Conservation (phyloP, 2,797 vertebrate species). For the Carduelis carduelis region DNA sequence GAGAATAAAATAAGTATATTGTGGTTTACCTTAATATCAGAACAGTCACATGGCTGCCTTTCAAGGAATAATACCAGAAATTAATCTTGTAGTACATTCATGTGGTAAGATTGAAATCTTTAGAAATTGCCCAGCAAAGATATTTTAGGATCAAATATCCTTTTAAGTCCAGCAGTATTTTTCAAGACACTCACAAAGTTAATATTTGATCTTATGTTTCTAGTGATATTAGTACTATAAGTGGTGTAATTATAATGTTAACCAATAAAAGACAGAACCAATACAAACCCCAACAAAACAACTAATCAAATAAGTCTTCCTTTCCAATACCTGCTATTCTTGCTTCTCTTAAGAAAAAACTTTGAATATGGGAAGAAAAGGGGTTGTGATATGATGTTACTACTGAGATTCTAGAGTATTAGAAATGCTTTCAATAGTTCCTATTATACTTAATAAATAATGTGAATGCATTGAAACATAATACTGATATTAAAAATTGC, state of each 20-base stretch:
- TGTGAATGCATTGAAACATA: not conserved
- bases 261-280: not conserved
- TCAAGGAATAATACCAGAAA: not conserved
- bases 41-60: constrained; percentile 1
- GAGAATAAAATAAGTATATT: not conserved
- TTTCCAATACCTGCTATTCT: not conserved
- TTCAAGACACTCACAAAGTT: not conserved
- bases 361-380: not conserved
- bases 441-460: not conserved
- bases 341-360: not conserved
- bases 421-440: not conserved
- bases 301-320: not conserved
- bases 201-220: not conserved
- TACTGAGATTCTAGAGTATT: not conserved
- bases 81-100: constrained; percentile 11
- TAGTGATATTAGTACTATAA: not conserved
- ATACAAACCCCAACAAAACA: not conserved
- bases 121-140: not conserved
- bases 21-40: not conserved
- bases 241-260: not conserved
- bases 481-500: not conserved
- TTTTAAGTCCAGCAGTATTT: constrained; percentile 1
- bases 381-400: not conserved
- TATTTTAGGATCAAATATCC: constrained; percentile 1
- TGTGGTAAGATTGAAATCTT: constrained; percentile 23